A percentile compares a stretch with the other conserved stretches of the same genome.
These are phyloP conservation scores for Nerophis ophidion DNA, from an alignment of 2,113 vertebrate genomes.

Conservation along the genomic window DNA sequence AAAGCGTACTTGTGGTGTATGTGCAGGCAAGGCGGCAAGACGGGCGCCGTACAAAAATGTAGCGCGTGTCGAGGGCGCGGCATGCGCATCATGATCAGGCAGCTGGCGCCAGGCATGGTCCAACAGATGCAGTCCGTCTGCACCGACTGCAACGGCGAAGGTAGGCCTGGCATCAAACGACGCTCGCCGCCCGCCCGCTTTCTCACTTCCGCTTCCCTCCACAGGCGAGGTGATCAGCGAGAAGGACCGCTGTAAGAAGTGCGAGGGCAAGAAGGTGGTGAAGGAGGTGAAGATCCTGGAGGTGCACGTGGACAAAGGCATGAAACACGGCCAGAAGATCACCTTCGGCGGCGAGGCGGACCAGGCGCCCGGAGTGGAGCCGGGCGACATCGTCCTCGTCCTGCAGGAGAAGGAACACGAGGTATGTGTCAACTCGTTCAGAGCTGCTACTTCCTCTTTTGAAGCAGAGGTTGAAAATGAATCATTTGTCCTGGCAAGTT, in stretches of 20 bases:
- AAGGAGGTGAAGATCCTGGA: conserved; percentile 99
- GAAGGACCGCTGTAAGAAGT: conserved; percentile 99
- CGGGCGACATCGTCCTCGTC: conserved; percentile 93
- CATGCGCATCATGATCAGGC: conserved; percentile 95
- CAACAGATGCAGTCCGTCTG: conserved; percentile 99
- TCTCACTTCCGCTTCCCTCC: too few relatives aligned
- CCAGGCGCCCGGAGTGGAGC: conserved; percentile 92
- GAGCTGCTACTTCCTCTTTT: neutral
- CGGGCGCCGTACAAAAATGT: conserved; percentile 94
- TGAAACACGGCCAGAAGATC: conserved; percentile 97
- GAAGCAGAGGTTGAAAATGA: too few relatives aligned
- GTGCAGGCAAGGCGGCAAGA: conserved; percentile 90
- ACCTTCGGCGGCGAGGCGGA: conserved; percentile 97
- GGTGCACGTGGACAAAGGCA: conserved; percentile 98
- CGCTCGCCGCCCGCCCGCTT: neutral
- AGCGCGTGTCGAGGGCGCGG: conserved; percentile 88
- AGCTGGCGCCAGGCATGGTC: conserved; percentile 97
- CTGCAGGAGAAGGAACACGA: conserved; percentile 96
- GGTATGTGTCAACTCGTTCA: conserved; percentile 63
- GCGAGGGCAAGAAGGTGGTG: conserved; percentile 97
- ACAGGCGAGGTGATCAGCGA: conserved; percentile 97
- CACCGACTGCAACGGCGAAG: conserved; percentile 94
- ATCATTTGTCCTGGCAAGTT: too few relatives aligned
- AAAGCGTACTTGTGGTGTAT: neutral
- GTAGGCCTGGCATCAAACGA: conserved; percentile 39